phyloP scores from a whole-genome alignment of 2,888 invertebrate genomes.

The Myathropa florea region DNA sequence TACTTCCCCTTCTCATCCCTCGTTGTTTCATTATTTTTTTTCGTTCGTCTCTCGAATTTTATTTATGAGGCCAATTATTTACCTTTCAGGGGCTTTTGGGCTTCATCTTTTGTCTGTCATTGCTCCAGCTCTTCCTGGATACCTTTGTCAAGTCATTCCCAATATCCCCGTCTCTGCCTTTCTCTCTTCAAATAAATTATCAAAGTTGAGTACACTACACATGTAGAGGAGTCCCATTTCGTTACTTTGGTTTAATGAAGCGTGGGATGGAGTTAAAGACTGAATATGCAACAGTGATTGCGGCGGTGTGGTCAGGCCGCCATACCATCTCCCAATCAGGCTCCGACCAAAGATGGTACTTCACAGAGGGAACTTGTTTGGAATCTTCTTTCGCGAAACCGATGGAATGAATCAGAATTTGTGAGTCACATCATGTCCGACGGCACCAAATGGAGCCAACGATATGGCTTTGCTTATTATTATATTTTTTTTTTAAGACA shows the following conservation, averaged over 20 bases:
- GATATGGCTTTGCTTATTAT: background rate
- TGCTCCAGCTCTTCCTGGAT: constrained; percentile 3
- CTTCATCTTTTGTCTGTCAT: background rate
- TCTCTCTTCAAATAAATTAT: constrained; percentile 55
- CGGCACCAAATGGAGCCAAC: background rate
- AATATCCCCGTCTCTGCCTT: background rate
- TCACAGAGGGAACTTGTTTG: background rate
- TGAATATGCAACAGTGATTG: constrained; percentile 17
- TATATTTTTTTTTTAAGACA: background rate
- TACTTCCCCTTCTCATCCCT: background rate
- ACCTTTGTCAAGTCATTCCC: constrained; percentile 22
- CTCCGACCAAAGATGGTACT: background rate
- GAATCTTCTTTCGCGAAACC: background rate
- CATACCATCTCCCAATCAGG: background rate
- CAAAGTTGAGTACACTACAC: constrained; percentile 1
- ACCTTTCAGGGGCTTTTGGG: constrained; percentile 28
- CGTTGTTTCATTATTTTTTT: background rate
- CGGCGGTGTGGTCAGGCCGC: background rate
- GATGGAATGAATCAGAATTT: background rate
- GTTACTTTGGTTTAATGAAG: constrained; percentile 50
- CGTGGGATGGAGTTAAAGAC: constrained; percentile 53
- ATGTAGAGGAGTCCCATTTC: background rate
- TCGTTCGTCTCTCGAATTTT: constrained; percentile 47
- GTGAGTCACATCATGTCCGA: background rate
- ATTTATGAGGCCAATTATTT: constrained; percentile 60